Base-by-base conservation (phyloP, 2,797 vertebrate species). In the Podarcis siculus region DNA sequence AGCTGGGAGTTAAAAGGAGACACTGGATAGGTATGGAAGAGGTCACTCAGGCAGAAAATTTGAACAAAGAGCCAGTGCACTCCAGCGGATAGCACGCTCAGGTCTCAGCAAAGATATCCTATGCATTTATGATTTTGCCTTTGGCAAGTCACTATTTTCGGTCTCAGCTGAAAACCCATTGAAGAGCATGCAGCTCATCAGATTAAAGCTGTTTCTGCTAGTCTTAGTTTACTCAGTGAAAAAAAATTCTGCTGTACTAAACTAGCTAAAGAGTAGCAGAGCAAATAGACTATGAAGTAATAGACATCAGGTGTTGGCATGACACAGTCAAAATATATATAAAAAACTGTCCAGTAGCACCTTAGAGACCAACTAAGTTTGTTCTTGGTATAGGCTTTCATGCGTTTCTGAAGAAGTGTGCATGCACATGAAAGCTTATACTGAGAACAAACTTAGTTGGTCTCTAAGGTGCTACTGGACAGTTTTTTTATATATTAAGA, bases 161-260 rank as follows among this genome's bases (percentile, higher is more conserved):
- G 76, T 25, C 23, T 39, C 45, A 37, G 23, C 66, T 86, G 35
- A 39, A 76, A 86, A 17, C 64, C 77, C 64, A 71, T n/a, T 3
- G 17, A 86, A 79, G n/a, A 71, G 42, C 25, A 71, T 71, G 86
- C 86, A 91, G 82, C 83, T 27, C 8, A 77, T 13, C 9, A 37
- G 19, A 58, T 4, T 39, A 45, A 66, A n/a, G 15, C 35, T 73
- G 79, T 32, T 84, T 90, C 58, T 82, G 37, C 61, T 67, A 67
- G 55, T 83, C 85, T 2, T 3, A 2, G 15, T 91, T 93, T 90
- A 81, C 45, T 67, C 0, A 8, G 30, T 23, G 0, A 77, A 61
- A 90, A 27, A 79, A 12, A 39, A 1, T 42, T 66, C 30, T 93
- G 66, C 58, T 86, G 45, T 87, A 75, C 58, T 58, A 19, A 77